These are phyloP conservation scores for Zoroaster sp. DNA, from an alignment of 53 echinoderm and acorn worm genomes.

Conservation along the genomic window DNA sequence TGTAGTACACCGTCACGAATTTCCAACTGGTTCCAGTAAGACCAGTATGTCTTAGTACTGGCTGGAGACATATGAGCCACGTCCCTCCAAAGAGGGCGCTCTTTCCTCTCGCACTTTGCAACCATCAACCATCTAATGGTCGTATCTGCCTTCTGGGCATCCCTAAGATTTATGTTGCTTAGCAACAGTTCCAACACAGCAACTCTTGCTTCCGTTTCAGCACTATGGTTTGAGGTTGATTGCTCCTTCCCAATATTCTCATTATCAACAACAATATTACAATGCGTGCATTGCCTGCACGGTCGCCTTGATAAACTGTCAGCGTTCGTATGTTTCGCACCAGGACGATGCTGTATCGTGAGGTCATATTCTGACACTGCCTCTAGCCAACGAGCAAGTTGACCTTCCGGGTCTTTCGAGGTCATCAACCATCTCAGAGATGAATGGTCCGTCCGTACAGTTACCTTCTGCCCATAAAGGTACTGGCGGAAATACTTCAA, in stretches of 20 bases:
- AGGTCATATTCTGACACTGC: conserved; percentile 25
- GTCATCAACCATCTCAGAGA: conserved; percentile 42
- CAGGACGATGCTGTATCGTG: conserved; percentile 39
- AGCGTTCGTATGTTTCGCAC: conserved; percentile 44
- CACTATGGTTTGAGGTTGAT: too few species aligned
- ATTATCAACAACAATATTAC: background rate
- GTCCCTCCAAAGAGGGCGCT: conserved; percentile 27
- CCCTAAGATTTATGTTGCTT: background rate
- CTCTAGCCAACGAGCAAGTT: conserved; percentile 53
- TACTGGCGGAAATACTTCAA: conserved; percentile 49
- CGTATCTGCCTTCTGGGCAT: conserved; percentile 20
- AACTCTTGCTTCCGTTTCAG: background rate
- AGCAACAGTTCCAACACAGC: background rate
- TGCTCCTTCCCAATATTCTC: background rate
- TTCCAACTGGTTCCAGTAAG: conserved; percentile 6
- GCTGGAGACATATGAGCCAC: background rate
- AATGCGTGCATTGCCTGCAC: conserved; percentile 52
- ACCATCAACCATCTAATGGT: background rate
- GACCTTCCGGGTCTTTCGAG: conserved; percentile 55
- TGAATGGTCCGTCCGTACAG: conserved; percentile 38
- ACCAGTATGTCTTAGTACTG: conserved; percentile 22
- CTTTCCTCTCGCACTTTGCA: background rate
- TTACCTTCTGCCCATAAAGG: conserved; percentile 17
- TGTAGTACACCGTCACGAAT: conserved; percentile 21
- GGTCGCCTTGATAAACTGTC: conserved; percentile 39